Evolutionary conservation across 2,113 vertebrate genomes (phyloP), one percentile per base, ranked within the genome.

Genomic region (Phalacrocorax brasilianus): DNA sequence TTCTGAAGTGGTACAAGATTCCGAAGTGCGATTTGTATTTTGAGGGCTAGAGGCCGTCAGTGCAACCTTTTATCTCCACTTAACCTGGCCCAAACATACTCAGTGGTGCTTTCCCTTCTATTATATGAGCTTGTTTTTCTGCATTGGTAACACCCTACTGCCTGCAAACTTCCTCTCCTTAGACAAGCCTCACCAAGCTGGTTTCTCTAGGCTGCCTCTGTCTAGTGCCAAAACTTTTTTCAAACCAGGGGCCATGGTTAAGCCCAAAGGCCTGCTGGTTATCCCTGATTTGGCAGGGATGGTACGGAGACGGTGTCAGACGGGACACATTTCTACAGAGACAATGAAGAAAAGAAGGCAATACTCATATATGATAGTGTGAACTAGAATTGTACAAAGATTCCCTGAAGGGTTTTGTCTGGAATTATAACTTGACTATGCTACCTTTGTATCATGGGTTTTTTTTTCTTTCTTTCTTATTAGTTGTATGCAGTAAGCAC

Each of bases 1-100:
- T 38, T 77, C 22, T 77, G 74, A 71, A 45, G 40, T 53, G 30
- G 16, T 53, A 33, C 8, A 45, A 58, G 15, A 63, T 76, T 52
- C 10, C 44, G 27, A 72, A 62, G 38, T 14, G 21, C 4, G 10
- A 6, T 53, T 66, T 80, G 35, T 71, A 8, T 67, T 88, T 70
- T 59, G 56, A 72, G 61, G 30, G 52, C 33, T 17, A 63, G 55
- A n/a, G 27, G 14, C n/a, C 70, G n/a, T 89, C 18, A 19, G 0
- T 0, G 0, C 35, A 74, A 27, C 5, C 20, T 71, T 67, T 42
- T 78, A 26, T 45, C 32, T 55, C 12, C 1, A 1, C n/a, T 90
- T 71, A 15, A 15, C 2, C 1, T 68, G 27, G 6, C 32, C 18
- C 26, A 53, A 9, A 32, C 15, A 6, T 19, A 16, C 42, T 72